Base-by-base conservation (phyloP, 2,113 vertebrate species). In the Motacilla tschutschensis region DNA sequence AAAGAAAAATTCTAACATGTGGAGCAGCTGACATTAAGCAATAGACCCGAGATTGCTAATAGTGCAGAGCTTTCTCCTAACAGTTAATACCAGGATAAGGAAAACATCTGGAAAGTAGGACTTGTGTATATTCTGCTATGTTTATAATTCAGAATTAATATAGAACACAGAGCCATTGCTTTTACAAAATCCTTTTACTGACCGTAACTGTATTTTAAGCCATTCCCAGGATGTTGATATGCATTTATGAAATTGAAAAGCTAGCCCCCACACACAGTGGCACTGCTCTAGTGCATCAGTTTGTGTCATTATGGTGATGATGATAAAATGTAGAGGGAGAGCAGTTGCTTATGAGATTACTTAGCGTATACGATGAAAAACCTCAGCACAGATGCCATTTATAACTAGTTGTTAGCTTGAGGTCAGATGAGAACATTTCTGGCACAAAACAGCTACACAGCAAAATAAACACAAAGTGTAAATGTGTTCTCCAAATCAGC, bases 111-210 rank as follows among this genome's bases (percentile, higher is more conserved):
- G 71, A 79, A 93, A 84, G 79, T 53, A 87, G 75, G 67, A 77
- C 71, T 84, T 73, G 59, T 77, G 18, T 86, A 57, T 48, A 70
- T 87, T 66, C 51, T 88, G 54, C 67, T 76, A 47, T 69, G 78
- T 88, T 95, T 92, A 79, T 85, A 65, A 80, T 57, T 92, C 60
- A 83, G 83, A 92, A 84, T 82, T 81, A 91, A 79, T 74, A 86
- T 35, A 85, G 83, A 91, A 79, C 36, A 59, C 31, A 31, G 83
- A 72, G 63, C 26, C 41, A 43, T 21, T 59, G 38, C 84, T 88
- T 88, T 79, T 70, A 57, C 53, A 67, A 85, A 92, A 88, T 70
- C 72, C 83, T 60, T 91, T 79, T 82, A 77, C 86, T 82, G 67
- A 17, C 55, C 0, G 0, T 51, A 76, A 64, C 64, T 57, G 41